These are phyloP conservation scores for Apotomis capreana DNA, from an alignment of 2,888 invertebrate genomes.

Conservation along the genomic window DNA sequence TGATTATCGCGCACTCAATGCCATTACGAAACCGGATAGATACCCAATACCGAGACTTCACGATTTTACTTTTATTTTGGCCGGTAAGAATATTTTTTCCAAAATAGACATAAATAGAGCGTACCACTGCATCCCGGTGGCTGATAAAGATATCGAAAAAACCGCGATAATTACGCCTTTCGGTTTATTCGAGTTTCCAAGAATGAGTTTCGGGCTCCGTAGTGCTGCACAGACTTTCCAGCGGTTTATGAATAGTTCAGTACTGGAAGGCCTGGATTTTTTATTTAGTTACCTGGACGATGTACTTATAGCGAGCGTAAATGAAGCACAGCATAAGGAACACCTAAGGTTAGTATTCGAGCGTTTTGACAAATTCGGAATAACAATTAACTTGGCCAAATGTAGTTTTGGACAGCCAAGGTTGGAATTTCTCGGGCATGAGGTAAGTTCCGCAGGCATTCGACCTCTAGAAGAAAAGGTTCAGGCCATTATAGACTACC, in stretches of 20 bases:
- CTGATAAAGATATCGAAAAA: slow-evolving; percentile 39
- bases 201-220: slow-evolving; percentile 21
- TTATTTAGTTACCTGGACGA: no score
- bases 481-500: neutral
- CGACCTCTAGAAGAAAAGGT: neutral
- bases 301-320: no score
- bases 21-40: slow-evolving; percentile 26
- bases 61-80: slow-evolving; percentile 35
- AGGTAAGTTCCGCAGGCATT: neutral
- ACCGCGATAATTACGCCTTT: slow-evolving; percentile 39
- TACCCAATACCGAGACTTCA: slow-evolving; percentile 34
- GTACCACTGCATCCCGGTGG: slow-evolving; percentile 40
- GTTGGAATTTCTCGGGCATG: neutral
- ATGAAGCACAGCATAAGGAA: neutral
- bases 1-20: no score
- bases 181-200: neutral
- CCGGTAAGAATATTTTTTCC: slow-evolving; percentile 41
- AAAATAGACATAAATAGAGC: slow-evolving; percentile 41
- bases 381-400: neutral
- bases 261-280: no score
- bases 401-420: neutral
- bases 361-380: neutral
- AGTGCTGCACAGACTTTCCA: slow-evolving; percentile 23
- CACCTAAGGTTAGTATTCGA: neutral
- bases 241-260: no score